These are phyloP conservation scores for Trichomalopsis sarcophagae DNA, from an alignment of 1,140 invertebrate species.

Conservation along the genomic window DNA sequence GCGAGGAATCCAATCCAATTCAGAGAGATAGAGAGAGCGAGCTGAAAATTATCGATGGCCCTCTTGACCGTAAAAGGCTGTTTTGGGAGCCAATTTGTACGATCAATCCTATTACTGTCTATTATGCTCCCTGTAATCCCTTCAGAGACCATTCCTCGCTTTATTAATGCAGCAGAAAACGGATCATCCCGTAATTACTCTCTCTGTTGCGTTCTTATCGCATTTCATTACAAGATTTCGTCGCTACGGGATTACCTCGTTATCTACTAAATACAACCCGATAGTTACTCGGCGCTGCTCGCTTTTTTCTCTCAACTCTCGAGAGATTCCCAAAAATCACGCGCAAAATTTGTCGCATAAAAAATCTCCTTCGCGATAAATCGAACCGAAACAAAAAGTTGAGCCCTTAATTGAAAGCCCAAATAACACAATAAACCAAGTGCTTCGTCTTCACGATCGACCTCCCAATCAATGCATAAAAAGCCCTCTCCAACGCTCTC, in stretches of 20 bases:
- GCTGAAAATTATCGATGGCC: neutral
- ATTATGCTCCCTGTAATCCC: slow-evolving; percentile 17
- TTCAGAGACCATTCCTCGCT: neutral
- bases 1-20: too few relatives aligned
- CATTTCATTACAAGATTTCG: neutral
- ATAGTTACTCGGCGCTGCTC: neutral
- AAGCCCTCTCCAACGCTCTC: neutral
- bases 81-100: neutral
- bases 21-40: too few relatives aligned
- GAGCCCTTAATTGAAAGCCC: neutral
- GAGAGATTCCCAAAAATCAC: too few relatives aligned
- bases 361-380: neutral
- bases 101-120: slow-evolving; percentile 15
- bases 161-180: slow-evolving; percentile 11
- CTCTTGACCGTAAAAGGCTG: neutral
- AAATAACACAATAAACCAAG: neutral
- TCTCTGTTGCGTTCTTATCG: neutral
- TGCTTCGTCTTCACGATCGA: neutral
- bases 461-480: neutral
- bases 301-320: neutral
- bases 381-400: neutral
- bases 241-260: neutral
- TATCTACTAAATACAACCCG: neutral
- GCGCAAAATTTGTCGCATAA: neutral
- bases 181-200: slow-evolving; percentile 7